A percentile compares a stretch with the other conserved stretches of the same genome.
These are phyloP conservation scores for Euwallacea fornicatus DNA, from an alignment of 1,140 invertebrate genomes.

Conservation along the genomic window DNA sequence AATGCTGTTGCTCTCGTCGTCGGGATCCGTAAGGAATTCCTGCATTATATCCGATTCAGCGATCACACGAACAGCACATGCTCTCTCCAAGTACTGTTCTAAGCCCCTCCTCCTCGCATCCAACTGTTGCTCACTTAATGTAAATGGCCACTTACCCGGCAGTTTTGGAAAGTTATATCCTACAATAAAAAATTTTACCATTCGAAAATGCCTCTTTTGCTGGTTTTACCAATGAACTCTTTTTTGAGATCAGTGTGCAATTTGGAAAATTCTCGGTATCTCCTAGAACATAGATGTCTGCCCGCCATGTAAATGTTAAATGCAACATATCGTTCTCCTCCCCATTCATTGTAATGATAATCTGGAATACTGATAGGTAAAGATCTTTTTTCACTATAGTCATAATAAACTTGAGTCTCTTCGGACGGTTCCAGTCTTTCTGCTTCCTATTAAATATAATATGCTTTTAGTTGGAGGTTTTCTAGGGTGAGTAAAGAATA, in stretches of 20 bases:
- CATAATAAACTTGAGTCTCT: slow-evolving; percentile 86
- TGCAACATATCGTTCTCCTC: slow-evolving; percentile 90
- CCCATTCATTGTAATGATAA: slow-evolving; percentile 80
- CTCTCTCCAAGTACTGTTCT: slow-evolving; percentile 98
- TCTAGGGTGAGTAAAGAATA: slow-evolving; percentile 49
- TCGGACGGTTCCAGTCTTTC: slow-evolving; percentile 85
- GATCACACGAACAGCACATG: slow-evolving; percentile 96
- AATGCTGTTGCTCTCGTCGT: slow-evolving; percentile 81
- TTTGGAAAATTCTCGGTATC: slow-evolving; percentile 94
- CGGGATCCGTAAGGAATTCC: slow-evolving; percentile 92
- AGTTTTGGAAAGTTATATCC: slow-evolving; percentile 97
- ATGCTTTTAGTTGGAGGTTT: background rate
- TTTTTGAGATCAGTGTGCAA: slow-evolving; percentile 89
- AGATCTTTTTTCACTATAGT: slow-evolving; percentile 97
- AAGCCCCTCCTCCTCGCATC: slow-evolving; percentile 90
- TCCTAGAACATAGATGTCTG: slow-evolving; percentile 90
- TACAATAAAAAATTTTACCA: slow-evolving; percentile 32
- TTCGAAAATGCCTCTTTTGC: background rate
- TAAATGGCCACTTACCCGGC: slow-evolving; percentile 98
- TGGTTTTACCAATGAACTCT: slow-evolving; percentile 79
- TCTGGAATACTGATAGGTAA: slow-evolving; percentile 98
- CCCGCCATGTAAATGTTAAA: slow-evolving; percentile 99
- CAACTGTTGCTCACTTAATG: slow-evolving; percentile 93
- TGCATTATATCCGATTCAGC: slow-evolving; percentile 97
- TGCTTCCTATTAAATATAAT: slow-evolving; percentile 66